Evolutionary conservation across 2,113 vertebrate genomes (phyloP).

Genomic region (Riparia riparia): DNA sequence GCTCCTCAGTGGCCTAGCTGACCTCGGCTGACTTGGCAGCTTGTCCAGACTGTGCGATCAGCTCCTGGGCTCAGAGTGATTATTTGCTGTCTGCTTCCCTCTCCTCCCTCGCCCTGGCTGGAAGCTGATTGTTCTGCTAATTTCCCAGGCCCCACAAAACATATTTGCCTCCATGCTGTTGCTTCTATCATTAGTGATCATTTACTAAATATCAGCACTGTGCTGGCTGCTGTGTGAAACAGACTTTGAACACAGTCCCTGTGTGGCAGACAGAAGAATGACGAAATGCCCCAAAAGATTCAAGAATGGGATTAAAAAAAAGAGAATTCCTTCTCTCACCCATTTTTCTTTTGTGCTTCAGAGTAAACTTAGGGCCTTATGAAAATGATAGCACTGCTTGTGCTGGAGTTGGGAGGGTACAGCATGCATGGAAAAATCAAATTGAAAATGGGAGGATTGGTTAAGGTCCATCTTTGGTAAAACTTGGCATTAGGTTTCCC

Average conservation of each 20-base stretch:
- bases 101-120: background rate
- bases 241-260: background rate
- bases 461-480: background rate
- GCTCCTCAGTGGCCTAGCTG: background rate
- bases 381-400: background rate
- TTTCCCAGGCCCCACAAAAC: conserved; percentile 21
- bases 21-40: background rate
- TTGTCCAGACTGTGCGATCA: background rate
- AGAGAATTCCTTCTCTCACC: background rate
- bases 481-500: background rate
- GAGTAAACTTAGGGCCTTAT: background rate
- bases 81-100: conserved; percentile 16
- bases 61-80: background rate
- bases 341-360: background rate
- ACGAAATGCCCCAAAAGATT: background rate
- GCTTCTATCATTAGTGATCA: background rate
- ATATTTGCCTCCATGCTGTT: background rate
- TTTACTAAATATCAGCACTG: conserved; percentile 21
- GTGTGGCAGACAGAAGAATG: background rate
- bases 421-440: background rate
- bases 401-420: background rate
- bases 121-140: conserved; percentile 21
- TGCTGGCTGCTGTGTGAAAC: background rate
- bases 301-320: background rate
- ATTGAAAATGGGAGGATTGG: background rate